Conservation (phyloP, 2,888 invertebrate species). For the Acanthoscelides obtectus region DNA sequence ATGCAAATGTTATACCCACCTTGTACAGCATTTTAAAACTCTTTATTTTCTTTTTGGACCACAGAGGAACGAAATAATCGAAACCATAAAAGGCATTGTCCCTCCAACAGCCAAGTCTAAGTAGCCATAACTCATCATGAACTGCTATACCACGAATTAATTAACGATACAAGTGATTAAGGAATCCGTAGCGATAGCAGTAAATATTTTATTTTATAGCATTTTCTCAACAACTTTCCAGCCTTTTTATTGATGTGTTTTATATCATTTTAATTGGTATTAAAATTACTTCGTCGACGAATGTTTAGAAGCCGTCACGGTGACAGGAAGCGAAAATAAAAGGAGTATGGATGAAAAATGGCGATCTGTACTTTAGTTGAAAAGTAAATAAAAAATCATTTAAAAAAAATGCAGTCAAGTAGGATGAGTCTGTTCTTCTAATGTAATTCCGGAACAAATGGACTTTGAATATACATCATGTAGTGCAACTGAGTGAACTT, state of each 20-base stretch:
- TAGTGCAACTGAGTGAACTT: too few relatives aligned
- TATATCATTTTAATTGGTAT: background rate
- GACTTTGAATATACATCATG: too few relatives aligned
- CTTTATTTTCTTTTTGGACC: too few relatives aligned
- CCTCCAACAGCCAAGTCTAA: too few relatives aligned
- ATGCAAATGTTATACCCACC: too few relatives aligned
- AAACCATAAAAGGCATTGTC: constrained; percentile 9
- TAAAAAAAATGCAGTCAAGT: too few relatives aligned
- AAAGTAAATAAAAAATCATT: too few relatives aligned
- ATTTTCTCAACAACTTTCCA: constrained; percentile 1
- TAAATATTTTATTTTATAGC: constrained; percentile 18
- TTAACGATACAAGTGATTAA: constrained; percentile 34
- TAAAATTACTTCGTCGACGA: background rate
- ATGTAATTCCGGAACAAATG: too few relatives aligned
- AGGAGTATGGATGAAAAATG: too few relatives aligned
- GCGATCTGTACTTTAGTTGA: too few relatives aligned
- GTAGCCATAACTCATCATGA: constrained; percentile 25
- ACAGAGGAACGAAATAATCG: background rate
- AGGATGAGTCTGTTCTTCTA: too few relatives aligned
- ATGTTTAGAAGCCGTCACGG: background rate
- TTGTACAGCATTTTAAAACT: too few relatives aligned
- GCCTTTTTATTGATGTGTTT: background rate
- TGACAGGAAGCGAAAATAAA: background rate
- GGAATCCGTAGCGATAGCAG: constrained; percentile 26
- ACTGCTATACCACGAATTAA: constrained; percentile 37